These are phyloP conservation scores for Moxostoma hubbsi DNA, from an alignment of 2,797 vertebrate genomes.

Conservation along the genomic window DNA sequence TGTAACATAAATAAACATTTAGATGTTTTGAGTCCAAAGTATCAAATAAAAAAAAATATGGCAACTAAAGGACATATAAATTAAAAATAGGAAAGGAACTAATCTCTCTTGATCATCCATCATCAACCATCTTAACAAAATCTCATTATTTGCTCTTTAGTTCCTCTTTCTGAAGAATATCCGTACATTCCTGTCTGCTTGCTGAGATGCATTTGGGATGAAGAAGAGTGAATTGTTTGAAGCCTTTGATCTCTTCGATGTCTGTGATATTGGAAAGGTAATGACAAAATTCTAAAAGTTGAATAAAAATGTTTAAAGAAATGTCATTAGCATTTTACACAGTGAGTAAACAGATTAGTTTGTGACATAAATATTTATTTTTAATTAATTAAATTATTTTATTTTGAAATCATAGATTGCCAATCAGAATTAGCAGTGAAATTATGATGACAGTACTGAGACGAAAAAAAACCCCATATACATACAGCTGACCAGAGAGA, in stretches of 20 bases:
- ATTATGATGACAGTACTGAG: neutral
- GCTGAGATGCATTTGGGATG: slow-evolving; percentile 89
- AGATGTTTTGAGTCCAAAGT: no score
- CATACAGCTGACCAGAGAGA: neutral
- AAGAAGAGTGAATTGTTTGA: slow-evolving; percentile 94
- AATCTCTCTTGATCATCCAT: no score
- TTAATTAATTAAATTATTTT: neutral
- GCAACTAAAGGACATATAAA: no score
- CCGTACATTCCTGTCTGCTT: slow-evolving; percentile 88
- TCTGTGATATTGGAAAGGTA: slow-evolving; percentile 95
- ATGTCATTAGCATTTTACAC: neutral
- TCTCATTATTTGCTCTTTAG: slow-evolving; percentile 66
- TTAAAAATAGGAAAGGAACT: no score
- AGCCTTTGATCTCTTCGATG: slow-evolving; percentile 93
- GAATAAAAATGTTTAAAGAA: slow-evolving; percentile 53
- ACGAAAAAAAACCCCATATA: no score
- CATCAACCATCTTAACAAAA: neutral
- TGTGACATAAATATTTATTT: neutral
- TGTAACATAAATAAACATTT: no score
- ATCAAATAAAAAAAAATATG: no score
- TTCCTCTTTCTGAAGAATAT: slow-evolving; percentile 98
- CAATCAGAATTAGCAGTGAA: neutral
- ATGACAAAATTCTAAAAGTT: no score
- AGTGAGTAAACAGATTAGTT: no score
- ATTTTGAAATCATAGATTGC: neutral